These are phyloP conservation scores for Passer montanus DNA, from an alignment of 2,113 vertebrate species.

Conservation along the genomic window DNA sequence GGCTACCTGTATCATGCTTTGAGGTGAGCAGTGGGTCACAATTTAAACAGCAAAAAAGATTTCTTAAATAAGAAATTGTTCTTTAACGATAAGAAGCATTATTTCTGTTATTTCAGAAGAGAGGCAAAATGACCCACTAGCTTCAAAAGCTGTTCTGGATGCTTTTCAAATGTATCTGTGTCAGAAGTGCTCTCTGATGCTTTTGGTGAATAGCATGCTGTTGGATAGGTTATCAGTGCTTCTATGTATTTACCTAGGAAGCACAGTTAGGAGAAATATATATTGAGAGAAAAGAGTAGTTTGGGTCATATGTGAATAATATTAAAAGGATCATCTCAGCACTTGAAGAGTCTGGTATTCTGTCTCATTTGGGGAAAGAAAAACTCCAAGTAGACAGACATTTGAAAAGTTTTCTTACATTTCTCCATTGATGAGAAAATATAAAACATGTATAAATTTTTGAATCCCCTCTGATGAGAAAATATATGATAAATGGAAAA, in stretches of 20 bases:
- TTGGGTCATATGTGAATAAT: not conserved
- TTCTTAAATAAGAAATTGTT: not conserved
- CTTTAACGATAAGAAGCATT: not conserved
- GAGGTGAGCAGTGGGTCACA: not conserved
- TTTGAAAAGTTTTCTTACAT: not conserved
- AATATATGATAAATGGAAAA: not conserved
- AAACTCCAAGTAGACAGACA: not conserved
- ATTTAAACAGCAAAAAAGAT: not conserved
- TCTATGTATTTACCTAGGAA: not conserved
- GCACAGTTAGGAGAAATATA: not conserved
- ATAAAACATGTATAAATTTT: not conserved
- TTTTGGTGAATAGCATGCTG: not conserved
- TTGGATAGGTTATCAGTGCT: not conserved
- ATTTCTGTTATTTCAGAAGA: not conserved
- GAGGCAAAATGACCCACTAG: not conserved
- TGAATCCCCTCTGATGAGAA: not conserved
- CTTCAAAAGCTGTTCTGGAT: not conserved
- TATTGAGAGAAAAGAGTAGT: not conserved
- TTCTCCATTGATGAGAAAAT: not conserved
- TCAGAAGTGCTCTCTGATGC: not conserved
- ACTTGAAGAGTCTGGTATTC: not conserved
- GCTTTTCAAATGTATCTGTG: not conserved
- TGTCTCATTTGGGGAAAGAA: not conserved
- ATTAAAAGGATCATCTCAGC: not conserved
- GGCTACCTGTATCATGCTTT: slow-evolving; percentile 32